Evolutionary conservation across 2,797 vertebrate genomes (phyloP), one percentile per base, ranked within the genome.

Genomic region (Alectoris magna): DNA sequence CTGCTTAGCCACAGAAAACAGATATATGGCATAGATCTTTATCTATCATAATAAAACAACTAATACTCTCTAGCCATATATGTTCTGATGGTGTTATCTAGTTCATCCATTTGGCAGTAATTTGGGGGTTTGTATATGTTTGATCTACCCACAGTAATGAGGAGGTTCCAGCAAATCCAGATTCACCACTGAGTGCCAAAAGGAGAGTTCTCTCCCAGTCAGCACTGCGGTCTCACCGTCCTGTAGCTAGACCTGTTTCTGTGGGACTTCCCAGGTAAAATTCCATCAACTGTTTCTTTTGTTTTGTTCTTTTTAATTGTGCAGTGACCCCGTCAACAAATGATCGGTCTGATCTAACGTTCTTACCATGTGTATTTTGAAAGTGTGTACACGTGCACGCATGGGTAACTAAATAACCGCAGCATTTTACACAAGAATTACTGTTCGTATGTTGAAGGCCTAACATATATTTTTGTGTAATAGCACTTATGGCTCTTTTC

Each of bases 161-260:
- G 29, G 98, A 98, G 41, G 92, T 97, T 63, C 72, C 97, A 63
- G 96, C 88, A 13, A 97, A 97, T 71, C 97, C 98, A 1, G 88
- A 95, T 34, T 99, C 98, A 2, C 98, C 98, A 58, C 68, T 99
- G 94, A 98, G 98, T 79, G 97, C 98, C 83, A 99, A 99, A 96
- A 98, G 99, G 85, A 98, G 98, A 92, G 97, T 98, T 43, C 98
- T 99, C 53, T 99, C 99, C 66, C 98, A 97, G 84, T 99, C 99
- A 8, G 99, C 99, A 1, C 97, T 99, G 91, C 98, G 98, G 36
- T 99, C 99, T 48, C 99, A 99, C 95, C 98, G 98, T 93, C 99
- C 99, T 4, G 99, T 99, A 81, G 99, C 99, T 77, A 98, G 99
- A 95, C 99, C 99, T 1, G 58, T 99, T 90, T 97, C 98, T 72